These are phyloP conservation scores for Spodoptera frugiperda DNA, from an alignment of 1,140 invertebrate genomes.

Conservation along the genomic window DNA sequence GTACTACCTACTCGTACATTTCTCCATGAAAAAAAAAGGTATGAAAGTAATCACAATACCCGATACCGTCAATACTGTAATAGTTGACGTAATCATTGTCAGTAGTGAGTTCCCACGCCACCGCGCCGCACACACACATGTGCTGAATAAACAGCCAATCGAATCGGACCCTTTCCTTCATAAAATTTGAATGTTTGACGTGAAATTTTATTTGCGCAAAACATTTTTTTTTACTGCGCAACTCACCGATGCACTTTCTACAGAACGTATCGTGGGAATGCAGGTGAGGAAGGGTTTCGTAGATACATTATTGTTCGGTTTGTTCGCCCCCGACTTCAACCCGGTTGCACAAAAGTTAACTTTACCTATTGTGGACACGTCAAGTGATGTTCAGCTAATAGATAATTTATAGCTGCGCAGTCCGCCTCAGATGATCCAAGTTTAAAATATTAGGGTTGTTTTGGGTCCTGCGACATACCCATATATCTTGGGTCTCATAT, in stretches of 20 bases:
- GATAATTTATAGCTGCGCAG: conserved; percentile 82
- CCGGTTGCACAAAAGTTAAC: conserved; percentile 83
- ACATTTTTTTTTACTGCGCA: conserved; percentile 63
- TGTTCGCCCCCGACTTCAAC: conserved; percentile 64
- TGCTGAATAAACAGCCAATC: conserved; percentile 61
- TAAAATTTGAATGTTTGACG: conserved; percentile 81
- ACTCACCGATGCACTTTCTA: conserved; percentile 76
- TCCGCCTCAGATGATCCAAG: conserved; percentile 58
- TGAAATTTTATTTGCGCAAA: conserved; percentile 81
- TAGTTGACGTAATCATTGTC: conserved; percentile 49
- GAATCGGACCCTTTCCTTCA: conserved; percentile 67
- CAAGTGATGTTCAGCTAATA: conserved; percentile 82
- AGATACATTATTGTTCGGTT: conserved; percentile 59
- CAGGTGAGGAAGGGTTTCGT: conserved; percentile 82
- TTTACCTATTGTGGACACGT: conserved; percentile 78
- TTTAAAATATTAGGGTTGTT: conserved; percentile 82
- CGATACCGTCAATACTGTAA: conserved; percentile 22
- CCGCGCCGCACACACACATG: conserved; percentile 34
- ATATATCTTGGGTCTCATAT: conserved; percentile 57
- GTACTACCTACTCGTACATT: neutral
- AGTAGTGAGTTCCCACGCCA: conserved; percentile 69
- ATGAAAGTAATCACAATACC: conserved; percentile 21
- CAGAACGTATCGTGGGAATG: conserved; percentile 77
- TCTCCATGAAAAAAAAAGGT: conserved; percentile 6
- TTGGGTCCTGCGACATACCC: conserved; percentile 55